Evolutionary conservation across 2,888 invertebrate genomes (phyloP).

Genomic region (Eueremaeus valkanovi): DNA sequence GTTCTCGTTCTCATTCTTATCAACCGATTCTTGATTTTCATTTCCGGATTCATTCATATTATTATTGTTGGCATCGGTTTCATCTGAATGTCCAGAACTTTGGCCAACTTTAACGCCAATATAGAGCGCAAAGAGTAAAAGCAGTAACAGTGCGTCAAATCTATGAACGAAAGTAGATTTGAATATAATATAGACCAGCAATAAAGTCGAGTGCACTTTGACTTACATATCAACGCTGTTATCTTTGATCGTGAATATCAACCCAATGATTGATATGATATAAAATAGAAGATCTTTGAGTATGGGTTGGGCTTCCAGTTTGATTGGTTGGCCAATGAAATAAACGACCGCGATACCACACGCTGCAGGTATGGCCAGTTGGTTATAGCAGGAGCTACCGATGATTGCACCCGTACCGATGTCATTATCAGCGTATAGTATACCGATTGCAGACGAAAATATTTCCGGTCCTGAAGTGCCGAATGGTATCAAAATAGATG

Average conservation of each 20-base stretch:
- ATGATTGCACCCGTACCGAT: constrained; percentile 41
- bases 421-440: constrained; percentile 39
- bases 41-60: neutral
- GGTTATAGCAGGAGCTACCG: constrained; percentile 38
- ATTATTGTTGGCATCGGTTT: neutral
- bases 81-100: neutral
- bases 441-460: constrained; percentile 37
- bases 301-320: constrained; percentile 21
- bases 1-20: neutral
- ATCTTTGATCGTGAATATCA: constrained; percentile 39
- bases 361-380: constrained; percentile 39
- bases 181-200: neutral
- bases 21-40: neutral
- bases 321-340: constrained; percentile 33
- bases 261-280: constrained; percentile 37
- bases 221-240: constrained; percentile 41
- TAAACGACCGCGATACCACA: constrained; percentile 35
- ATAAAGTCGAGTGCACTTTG: neutral
- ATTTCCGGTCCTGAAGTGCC: constrained; percentile 41
- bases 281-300: constrained; percentile 36
- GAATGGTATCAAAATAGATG: constrained; percentile 38
- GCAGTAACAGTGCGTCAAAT: constrained; percentile 34
- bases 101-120: constrained; percentile 32
- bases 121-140: constrained; percentile 36
- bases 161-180: neutral